Evolutionary conservation across 1,140 invertebrate genomes (phyloP).

Genomic region (Drosophila tani): DNA sequence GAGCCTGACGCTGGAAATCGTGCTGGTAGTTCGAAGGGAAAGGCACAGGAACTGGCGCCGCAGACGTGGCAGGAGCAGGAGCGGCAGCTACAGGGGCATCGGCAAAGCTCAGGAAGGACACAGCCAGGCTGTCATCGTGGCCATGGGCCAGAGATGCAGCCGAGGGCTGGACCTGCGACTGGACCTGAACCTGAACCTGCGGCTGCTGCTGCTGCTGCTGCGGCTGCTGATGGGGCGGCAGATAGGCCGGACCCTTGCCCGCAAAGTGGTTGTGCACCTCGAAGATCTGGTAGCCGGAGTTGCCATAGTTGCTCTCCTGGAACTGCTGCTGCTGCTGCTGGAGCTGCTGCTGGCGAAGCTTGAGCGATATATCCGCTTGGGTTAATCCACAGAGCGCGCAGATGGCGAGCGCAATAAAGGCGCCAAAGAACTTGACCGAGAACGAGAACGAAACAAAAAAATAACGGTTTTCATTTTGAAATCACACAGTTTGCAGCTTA

Average conservation of each 20-base stretch:
- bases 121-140: constrained; percentile 57
- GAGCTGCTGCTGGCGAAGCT: constrained; percentile 44
- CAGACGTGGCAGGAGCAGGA: constrained; percentile 11
- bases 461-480: constrained; percentile 6
- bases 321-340: constrained; percentile 56
- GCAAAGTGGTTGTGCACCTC: constrained; percentile 78
- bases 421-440: constrained; percentile 57
- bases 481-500: background rate
- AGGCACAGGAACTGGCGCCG: constrained; percentile 48
- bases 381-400: constrained; percentile 53
- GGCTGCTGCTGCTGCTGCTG: background rate
- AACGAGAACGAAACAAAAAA: constrained; percentile 17
- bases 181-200: constrained; percentile 26
- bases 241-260: constrained; percentile 46
- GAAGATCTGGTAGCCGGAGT: constrained; percentile 75
- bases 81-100: constrained; percentile 39
- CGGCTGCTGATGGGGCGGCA: constrained; percentile 54
- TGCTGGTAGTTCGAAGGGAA: constrained; percentile 77
- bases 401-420: constrained; percentile 56
- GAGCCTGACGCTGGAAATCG: constrained; percentile 57
- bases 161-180: background rate
- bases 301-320: constrained; percentile 68
- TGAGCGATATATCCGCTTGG: constrained; percentile 71
- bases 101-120: constrained; percentile 62
- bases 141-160: background rate